Conservation (phyloP, 2,888 invertebrate genomes). For the Miltochrista miniata region DNA sequence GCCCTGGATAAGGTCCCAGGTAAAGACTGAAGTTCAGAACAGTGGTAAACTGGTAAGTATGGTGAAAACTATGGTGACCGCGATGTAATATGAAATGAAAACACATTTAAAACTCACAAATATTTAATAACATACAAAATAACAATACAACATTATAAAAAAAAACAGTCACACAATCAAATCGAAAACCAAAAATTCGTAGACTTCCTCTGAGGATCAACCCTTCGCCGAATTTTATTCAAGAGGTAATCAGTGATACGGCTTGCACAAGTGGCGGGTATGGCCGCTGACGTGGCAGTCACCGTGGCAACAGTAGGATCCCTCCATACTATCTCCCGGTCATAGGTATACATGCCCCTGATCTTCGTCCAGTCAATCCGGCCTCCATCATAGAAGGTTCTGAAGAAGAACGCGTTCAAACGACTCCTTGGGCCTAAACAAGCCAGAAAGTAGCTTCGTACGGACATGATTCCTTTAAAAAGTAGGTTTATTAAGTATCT, state of each 20-base stretch:
- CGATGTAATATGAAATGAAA: too few relatives aligned
- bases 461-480: background rate
- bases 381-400: conserved; percentile 4
- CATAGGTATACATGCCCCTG: conserved; percentile 2
- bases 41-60: too few relatives aligned
- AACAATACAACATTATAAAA: background rate
- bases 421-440: conserved; percentile 1
- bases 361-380: conserved; percentile 8
- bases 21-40: too few relatives aligned
- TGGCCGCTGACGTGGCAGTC: conserved; percentile 7
- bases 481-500: too few relatives aligned
- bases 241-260: conserved; percentile 2
- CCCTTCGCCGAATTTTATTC: conserved; percentile 2
- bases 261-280: conserved; percentile 4
- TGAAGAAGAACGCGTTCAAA: conserved; percentile 4
- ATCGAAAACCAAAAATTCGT: background rate
- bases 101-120: background rate
- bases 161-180: background rate
- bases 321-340: background rate
- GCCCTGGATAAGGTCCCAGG: too few relatives aligned
- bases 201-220: background rate
- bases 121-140: background rate
- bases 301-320: conserved; percentile 7
- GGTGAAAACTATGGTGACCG: too few relatives aligned
- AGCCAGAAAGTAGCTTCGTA: conserved; percentile 1